Evolutionary conservation across 1,140 invertebrate genomes (phyloP).

Genomic region (Acyrthosiphon pisum): DNA sequence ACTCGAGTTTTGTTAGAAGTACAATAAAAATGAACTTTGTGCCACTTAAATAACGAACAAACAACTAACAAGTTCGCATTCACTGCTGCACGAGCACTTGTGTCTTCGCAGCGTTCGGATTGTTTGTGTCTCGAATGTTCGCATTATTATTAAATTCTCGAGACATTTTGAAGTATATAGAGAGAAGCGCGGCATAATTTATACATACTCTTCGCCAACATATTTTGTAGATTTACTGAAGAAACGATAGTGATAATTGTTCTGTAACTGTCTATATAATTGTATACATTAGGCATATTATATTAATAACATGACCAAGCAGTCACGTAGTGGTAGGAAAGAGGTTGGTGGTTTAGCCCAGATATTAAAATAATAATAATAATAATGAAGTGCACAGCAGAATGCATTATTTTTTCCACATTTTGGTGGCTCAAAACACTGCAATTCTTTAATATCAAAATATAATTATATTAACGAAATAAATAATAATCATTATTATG

Average conservation of each 20-base stretch:
- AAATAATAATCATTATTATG: too few relatives aligned
- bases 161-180: slow-evolving; percentile 1
- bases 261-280: background rate
- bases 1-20: background rate
- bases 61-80: slow-evolving; percentile 7
- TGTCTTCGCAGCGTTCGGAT: background rate
- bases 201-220: background rate
- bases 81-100: slow-evolving; percentile 20
- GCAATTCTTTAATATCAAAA: too few relatives aligned
- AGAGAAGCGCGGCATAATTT: background rate
- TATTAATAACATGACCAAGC: too few relatives aligned
- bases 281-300: too few relatives aligned
- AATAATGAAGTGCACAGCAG: background rate
- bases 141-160: slow-evolving; percentile 19
- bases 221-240: background rate
- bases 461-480: too few relatives aligned
- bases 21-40: slow-evolving; percentile 38
- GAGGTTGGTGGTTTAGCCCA: background rate
- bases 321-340: background rate
- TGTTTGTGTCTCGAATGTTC: slow-evolving; percentile 25
- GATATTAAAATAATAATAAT: background rate
- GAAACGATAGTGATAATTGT: background rate
- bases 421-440: too few relatives aligned
- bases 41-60: slow-evolving; percentile 31
- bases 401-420: background rate